Evolutionary conservation across 2,113 vertebrate genomes (phyloP).

Genomic region (Phyllostomus discolor): DNA sequence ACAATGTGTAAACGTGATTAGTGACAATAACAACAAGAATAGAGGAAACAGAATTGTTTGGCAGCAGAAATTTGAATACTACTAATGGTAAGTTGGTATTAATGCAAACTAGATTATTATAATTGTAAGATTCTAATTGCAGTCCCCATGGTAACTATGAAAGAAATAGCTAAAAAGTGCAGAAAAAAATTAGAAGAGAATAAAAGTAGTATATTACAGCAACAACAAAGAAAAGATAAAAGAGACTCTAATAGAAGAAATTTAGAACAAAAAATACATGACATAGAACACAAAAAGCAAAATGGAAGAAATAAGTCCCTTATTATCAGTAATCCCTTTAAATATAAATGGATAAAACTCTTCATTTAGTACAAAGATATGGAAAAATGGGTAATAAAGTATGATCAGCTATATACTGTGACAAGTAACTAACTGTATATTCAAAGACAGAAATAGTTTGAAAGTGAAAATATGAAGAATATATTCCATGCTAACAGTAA

Average conservation of each 20-base stretch:
- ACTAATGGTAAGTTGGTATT: neutral
- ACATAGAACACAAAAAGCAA: neutral
- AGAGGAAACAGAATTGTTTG: neutral
- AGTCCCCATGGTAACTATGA: neutral
- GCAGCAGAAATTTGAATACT: neutral
- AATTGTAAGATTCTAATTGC: neutral
- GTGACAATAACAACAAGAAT: neutral
- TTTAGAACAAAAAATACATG: neutral
- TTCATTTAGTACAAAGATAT: neutral
- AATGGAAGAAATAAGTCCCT: neutral
- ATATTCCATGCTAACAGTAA: too few relatives aligned
- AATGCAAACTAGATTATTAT: neutral
- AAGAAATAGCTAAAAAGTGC: neutral
- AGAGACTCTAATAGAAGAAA: neutral
- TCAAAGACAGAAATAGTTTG: neutral
- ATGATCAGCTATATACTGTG: neutral
- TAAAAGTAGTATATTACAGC: neutral
- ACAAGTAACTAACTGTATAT: neutral
- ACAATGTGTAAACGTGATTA: neutral
- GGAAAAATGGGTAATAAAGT: too few relatives aligned
- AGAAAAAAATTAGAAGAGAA: neutral
- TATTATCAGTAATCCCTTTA: neutral
- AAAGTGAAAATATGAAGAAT: neutral
- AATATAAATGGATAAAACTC: neutral
- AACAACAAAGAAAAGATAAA: neutral